These are phyloP conservation scores for Nicator chloris DNA, from an alignment of 2,113 vertebrate species.

Conservation along the genomic window DNA sequence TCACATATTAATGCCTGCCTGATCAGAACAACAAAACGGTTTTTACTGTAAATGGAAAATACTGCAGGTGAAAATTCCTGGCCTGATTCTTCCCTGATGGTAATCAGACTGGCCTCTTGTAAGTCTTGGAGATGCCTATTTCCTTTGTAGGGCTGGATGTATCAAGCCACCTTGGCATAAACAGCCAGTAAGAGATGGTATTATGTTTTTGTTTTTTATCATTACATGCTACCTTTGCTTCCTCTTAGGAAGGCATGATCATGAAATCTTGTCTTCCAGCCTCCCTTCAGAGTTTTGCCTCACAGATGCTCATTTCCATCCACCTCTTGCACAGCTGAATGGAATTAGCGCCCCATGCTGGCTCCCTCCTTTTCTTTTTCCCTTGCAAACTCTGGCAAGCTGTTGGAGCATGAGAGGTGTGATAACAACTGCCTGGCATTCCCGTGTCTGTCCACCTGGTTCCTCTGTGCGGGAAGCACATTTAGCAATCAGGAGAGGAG, in stretches of 20 bases:
- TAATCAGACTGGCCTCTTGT: background rate
- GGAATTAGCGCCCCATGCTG: accelerated
- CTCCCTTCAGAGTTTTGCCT: background rate
- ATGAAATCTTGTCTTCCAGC: background rate
- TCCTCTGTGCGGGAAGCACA: background rate
- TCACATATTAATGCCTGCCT: background rate
- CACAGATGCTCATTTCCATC: background rate
- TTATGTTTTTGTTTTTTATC: background rate
- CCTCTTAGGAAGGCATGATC: background rate
- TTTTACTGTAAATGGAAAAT: background rate
- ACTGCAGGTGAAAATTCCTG: background rate
- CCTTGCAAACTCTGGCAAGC: background rate
- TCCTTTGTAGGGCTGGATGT: background rate
- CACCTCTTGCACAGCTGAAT: background rate
- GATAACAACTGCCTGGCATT: background rate
- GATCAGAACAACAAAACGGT: background rate
- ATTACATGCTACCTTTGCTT: background rate
- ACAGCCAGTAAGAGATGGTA: background rate
- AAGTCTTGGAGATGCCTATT: background rate
- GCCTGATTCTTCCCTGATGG: background rate
- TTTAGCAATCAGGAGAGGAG: background rate
- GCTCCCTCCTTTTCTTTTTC: background rate
- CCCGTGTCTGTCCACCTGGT: background rate
- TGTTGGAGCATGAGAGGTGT: background rate
- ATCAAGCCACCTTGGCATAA: background rate